phyloP scores from a whole-genome alignment of 2,888 invertebrate species.

The Synanthedon tipuliformis region DNA sequence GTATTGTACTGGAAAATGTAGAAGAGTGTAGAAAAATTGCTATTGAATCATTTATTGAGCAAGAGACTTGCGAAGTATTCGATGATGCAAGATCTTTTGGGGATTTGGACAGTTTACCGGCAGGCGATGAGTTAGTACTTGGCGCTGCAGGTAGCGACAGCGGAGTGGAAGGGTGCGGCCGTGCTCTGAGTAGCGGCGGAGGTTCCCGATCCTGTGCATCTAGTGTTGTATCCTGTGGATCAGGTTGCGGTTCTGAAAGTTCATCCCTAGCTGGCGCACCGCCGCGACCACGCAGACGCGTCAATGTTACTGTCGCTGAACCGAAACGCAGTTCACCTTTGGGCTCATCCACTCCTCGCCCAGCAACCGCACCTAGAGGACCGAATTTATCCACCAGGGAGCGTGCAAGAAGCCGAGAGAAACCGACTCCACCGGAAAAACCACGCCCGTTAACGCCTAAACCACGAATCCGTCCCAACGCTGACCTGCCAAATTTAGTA shows the following conservation, averaged over 20 bases:
- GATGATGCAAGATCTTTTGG: constrained; percentile 56
- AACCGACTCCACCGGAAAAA: constrained; percentile 61
- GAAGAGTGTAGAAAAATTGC: constrained; percentile 22
- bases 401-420: constrained; percentile 72
- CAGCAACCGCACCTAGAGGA: constrained; percentile 59
- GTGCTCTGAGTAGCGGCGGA: constrained; percentile 76
- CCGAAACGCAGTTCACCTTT: constrained; percentile 62
- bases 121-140: constrained; percentile 46
- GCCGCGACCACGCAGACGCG: constrained; percentile 63
- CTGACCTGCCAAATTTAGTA: constrained; percentile 65
- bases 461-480: constrained; percentile 57
- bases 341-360: constrained; percentile 63
- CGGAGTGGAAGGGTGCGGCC: constrained; percentile 80
- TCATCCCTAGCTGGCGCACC: constrained; percentile 74
- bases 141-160: constrained; percentile 82
- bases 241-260: constrained; percentile 84
- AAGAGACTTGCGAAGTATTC: constrained; percentile 41
- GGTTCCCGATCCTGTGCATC: constrained; percentile 81
- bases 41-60: constrained; percentile 25
- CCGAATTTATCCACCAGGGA: constrained; percentile 67
- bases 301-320: constrained; percentile 71
- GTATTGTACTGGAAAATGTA: constrained; percentile 25
- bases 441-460: constrained; percentile 60
- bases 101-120: constrained; percentile 56
- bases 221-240: constrained; percentile 81